Evolutionary conservation across 2,888 invertebrate genomes (phyloP).

Genomic region (Leptinotarsa rubiginosa): DNA sequence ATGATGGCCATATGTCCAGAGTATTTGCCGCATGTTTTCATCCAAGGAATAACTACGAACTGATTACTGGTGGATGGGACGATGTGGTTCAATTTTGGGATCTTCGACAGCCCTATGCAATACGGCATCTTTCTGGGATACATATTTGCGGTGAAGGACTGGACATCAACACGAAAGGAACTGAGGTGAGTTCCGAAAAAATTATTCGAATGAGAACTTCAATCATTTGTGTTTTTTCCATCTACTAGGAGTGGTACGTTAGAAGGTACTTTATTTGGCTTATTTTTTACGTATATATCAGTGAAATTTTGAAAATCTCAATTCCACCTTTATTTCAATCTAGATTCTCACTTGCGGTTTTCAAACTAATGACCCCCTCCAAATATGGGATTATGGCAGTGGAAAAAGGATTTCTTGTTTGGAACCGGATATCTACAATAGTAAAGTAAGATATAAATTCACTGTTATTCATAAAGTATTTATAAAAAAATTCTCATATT

Average conservation of each 20-base stretch:
- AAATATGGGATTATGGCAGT: slow-evolving; percentile 77
- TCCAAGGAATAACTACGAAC: slow-evolving; percentile 74
- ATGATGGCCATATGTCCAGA: slow-evolving; percentile 74
- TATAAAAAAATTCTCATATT: too few species aligned
- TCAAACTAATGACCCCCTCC: slow-evolving; percentile 72
- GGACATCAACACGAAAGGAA: slow-evolving; percentile 74
- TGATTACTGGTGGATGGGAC: slow-evolving; percentile 79
- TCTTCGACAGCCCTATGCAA: slow-evolving; percentile 72
- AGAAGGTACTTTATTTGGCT: too few species aligned
- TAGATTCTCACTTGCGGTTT: slow-evolving; percentile 76
- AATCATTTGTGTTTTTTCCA: too few species aligned
- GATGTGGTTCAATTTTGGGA: slow-evolving; percentile 77
- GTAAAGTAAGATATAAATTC: slow-evolving; percentile 51
- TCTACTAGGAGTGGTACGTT: too few species aligned
- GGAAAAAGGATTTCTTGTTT: slow-evolving; percentile 73
- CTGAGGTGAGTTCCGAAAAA: slow-evolving; percentile 66
- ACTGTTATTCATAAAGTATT: too few species aligned
- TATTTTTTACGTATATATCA: too few species aligned
- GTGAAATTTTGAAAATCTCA: too few species aligned
- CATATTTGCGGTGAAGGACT: slow-evolving; percentile 77
- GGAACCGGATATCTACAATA: slow-evolving; percentile 68
- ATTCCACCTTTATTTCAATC: too few species aligned
- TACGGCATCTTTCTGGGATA: slow-evolving; percentile 71
- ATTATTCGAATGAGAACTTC: not conserved
- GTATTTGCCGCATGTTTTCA: slow-evolving; percentile 76